Percentiles rank a stretch among this genome's conserved stretches.
phyloP scores from a whole-genome alignment of 2,888 invertebrate genomes.

The Chloroclysta siterata region DNA sequence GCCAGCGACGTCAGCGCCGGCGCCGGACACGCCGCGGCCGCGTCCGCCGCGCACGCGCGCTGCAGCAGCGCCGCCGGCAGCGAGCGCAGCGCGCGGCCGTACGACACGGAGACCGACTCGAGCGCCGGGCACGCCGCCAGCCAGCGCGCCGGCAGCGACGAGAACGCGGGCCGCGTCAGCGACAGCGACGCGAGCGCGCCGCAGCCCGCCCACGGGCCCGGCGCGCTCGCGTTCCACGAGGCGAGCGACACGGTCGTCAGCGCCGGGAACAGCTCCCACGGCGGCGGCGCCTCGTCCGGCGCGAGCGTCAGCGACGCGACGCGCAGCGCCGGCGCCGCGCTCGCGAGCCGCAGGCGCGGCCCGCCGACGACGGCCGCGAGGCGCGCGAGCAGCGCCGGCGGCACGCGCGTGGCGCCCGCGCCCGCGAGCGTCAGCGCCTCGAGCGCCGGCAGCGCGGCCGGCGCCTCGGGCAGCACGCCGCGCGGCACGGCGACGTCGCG shows the following conservation, averaged over 20 bases:
- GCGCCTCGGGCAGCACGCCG: slow-evolving; percentile 18
- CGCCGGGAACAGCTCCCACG: slow-evolving; percentile 32
- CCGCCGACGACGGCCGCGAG: slow-evolving; percentile 32
- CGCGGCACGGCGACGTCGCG: slow-evolving; percentile 26
- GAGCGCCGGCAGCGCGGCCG: slow-evolving; percentile 30
- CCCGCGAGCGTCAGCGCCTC: slow-evolving; percentile 28
- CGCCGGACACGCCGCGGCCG: not conserved
- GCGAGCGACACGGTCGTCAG: slow-evolving; percentile 26
- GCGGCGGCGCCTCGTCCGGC: slow-evolving; percentile 32
- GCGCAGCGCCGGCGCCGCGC: slow-evolving; percentile 32
- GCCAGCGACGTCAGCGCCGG: slow-evolving; percentile 10
- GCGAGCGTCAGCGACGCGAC: slow-evolving; percentile 35
- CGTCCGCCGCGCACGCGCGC: not conserved
- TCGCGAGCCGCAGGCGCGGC: slow-evolving; percentile 21
- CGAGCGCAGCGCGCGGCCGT: no score
- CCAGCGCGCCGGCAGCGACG: slow-evolving; percentile 28
- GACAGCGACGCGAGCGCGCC: slow-evolving; percentile 39
- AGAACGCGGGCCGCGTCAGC: slow-evolving; percentile 35
- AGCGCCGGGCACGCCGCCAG: not conserved
- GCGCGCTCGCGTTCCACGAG: slow-evolving; percentile 27
- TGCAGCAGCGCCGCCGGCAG: not conserved
- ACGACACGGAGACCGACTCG: not conserved
- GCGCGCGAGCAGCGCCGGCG: slow-evolving; percentile 25
- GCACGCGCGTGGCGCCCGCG: slow-evolving; percentile 23
- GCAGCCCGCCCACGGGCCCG: slow-evolving; percentile 16